Evolutionary conservation across 2,888 invertebrate genomes (phyloP), one percentile per base, ranked within the genome.

Genomic region (Agrochola circellaris): DNA sequence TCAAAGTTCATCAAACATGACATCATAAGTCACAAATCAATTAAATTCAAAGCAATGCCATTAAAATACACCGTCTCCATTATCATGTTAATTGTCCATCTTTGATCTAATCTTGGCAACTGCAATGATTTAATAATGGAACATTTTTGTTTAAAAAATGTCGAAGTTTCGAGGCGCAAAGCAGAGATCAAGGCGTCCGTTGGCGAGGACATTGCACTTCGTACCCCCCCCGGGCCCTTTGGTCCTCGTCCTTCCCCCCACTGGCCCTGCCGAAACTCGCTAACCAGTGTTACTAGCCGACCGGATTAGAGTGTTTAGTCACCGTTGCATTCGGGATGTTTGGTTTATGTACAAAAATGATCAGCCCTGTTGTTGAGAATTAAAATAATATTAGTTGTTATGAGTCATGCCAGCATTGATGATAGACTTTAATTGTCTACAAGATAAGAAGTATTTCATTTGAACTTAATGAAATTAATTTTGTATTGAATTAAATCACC

Each of bases 161-260:
- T 93, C 89, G 91, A 92, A 90, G 92, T 90, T 90, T 91, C 91
- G 91, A 91, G 93, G 85, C 88, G 88, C 81, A 82, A 86, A 85
- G 91, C 91, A 89, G 88, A 91, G 92, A 93, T 91, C 92, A 92
- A 93, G 94, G 94, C 95, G 96, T 95, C 94, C 94, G 96, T 95
- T 96, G 91, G 95, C 95, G 96, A 96, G 96, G 96, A 96, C 96
- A 95, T 96, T 96, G 96, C 96, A 96, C 96, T 96, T 96, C 93
- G 93, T 90, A 87, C 74, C 45, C 88, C 92, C 91, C 83, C 87
- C 75, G 77, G 83, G 90, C 90, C 91, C 90, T 92, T 93, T 94
- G 93, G 94, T 94, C 95, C 95, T 94, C 92, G 90, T 93, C 93
- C 93, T 94, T 92, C 90, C 93, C 94, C 94, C 93, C 89, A 89